phyloP scores from a whole-genome alignment of 2,113 vertebrate genomes.

The Leuciscus idus region DNA sequence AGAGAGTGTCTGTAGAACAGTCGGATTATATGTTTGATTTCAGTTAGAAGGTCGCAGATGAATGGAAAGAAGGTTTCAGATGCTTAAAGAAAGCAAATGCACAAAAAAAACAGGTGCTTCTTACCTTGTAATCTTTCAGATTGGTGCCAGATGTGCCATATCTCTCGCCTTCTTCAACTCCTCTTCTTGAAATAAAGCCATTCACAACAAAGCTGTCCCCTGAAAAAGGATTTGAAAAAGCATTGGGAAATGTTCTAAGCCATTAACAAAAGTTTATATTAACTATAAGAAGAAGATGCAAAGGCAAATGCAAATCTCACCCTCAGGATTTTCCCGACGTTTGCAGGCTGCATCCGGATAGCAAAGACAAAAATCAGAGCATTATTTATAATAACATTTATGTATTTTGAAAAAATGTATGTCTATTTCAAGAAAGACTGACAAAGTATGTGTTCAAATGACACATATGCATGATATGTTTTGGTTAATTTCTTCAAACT shows the following conservation, averaged over 20 bases:
- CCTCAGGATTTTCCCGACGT: constrained; percentile 82
- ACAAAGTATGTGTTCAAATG: not conserved
- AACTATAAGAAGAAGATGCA: not conserved
- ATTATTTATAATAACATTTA: constrained; percentile 41
- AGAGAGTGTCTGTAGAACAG: not conserved
- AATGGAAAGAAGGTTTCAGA: no score
- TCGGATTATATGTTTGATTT: not conserved
- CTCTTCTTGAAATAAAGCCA: constrained; percentile 74
- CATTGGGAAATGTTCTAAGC: not conserved
- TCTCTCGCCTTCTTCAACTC: constrained; percentile 75
- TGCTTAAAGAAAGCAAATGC: not conserved
- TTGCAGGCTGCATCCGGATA: constrained; percentile 71
- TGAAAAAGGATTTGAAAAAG: constrained; percentile 53
- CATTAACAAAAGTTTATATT: not conserved
- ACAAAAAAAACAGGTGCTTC: not conserved
- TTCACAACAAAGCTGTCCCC: constrained; percentile 83
- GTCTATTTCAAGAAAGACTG: not conserved
- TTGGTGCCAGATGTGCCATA: constrained; percentile 70
- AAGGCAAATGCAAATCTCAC: constrained; percentile 62
- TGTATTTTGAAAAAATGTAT: not conserved
- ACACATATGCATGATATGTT: not conserved
- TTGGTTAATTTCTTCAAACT: not conserved
- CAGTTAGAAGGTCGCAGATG: not conserved
- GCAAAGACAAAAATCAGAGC: constrained; percentile 19
- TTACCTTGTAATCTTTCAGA: constrained; percentile 75